Evolutionary conservation across 2,113 vertebrate species (phyloP).

Genomic region (Pleuronectes platessa): DNA sequence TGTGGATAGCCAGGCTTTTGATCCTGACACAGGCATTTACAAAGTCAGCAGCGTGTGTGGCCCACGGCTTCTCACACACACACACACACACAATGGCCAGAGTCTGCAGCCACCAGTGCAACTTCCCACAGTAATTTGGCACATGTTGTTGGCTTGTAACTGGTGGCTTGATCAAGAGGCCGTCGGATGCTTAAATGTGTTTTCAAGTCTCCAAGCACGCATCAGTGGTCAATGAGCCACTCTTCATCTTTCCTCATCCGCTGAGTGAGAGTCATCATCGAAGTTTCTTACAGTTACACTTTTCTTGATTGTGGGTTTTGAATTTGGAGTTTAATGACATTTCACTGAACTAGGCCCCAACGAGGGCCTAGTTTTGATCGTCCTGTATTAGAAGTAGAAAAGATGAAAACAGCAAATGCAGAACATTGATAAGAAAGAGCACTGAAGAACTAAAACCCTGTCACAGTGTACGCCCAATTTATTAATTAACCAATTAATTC

Average conservation of each 20-base stretch:
- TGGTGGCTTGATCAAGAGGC: constrained; percentile 61
- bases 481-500: no score
- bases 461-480: no score
- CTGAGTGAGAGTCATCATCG: background rate
- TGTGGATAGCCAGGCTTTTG: constrained; percentile 70
- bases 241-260: constrained; percentile 19
- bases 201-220: constrained; percentile 45
- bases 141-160: constrained; percentile 64
- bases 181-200: background rate
- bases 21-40: constrained; percentile 71
- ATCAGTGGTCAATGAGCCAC: constrained; percentile 16
- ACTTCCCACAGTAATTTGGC: constrained; percentile 71
- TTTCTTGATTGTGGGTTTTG: no score
- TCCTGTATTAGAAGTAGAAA: no score
- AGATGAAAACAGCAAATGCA: no score
- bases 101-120: constrained; percentile 62
- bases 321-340: background rate
- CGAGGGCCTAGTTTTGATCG: no score
- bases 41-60: constrained; percentile 78
- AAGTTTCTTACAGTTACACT: no score
- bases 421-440: no score
- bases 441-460: no score
- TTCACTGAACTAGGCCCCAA: no score
- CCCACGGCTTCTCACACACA: constrained; percentile 46
- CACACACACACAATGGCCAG: background rate